Base-by-base conservation (phyloP, 2,888 invertebrate genomes). In the Bimastos eiseni region DNA sequence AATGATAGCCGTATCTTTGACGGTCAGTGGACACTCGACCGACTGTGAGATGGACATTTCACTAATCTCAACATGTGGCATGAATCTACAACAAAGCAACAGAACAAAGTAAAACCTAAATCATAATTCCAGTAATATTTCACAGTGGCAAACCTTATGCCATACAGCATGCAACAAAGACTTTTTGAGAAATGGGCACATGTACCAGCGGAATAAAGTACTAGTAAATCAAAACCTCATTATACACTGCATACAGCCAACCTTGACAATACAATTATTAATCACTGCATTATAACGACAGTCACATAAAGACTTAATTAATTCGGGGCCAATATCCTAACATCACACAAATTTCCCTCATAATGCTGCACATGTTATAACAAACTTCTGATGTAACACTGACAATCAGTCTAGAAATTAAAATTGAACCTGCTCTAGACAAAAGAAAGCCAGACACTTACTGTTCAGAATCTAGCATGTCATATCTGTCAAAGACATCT, bases 41-140 rank as follows among this genome's bases (percentile, higher is more conserved):
- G 98, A 98, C 94, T 98, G 98, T 36, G 97, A 96, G 94, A 98
- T 97, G 89, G 97, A 97, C 97, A 98, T 98, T 21, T 97, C 97
- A n/a, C 97, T 98, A 55, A 98, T 97, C 96, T 98, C 98, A 92
- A 98, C 96, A 91, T 96, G 96, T 30, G 98, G 98, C 93, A 97
- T 95, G 17, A 96, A 44, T 86, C 86, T 86, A 83, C n/a, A n/a
- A n/a, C n/a, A n/a, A n/a, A n/a, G n/a, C n/a, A n/a, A n/a, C n/a
- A n/a, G n/a, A n/a, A 70, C 70, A 70, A 70, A 70, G 30, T 13
- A 70, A 49, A 49, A 49, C 24, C 49, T 11, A 19, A 44, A 19
- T 44, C 44, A 11, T 3, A 44, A 3, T 19, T 44, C 44, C 44
- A 44, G 44, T 30, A 6, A 55, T 30, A 55, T 55, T 30, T 30